These are phyloP conservation scores for Leucopsar rothschildi DNA, from an alignment of 2,113 vertebrate genomes.

Conservation along the genomic window DNA sequence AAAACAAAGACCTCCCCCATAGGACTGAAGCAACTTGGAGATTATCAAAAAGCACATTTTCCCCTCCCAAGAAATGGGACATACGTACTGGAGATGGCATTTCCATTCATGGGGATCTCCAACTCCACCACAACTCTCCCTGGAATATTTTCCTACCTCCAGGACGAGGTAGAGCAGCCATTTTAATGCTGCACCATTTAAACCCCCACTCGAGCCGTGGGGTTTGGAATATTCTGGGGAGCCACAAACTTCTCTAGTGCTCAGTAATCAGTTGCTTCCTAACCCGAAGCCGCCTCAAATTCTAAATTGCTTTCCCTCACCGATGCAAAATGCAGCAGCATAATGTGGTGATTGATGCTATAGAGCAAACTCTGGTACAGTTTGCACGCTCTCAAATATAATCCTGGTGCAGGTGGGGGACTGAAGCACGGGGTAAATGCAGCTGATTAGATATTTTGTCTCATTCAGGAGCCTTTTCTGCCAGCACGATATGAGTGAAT, in stretches of 20 bases:
- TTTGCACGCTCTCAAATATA: conserved; percentile 31
- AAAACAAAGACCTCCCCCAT: neutral
- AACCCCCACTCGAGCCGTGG: neutral
- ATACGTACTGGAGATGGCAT: neutral
- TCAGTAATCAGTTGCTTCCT: conserved; percentile 47
- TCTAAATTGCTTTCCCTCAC: conserved; percentile 35
- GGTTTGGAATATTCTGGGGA: neutral
- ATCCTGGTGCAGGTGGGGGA: conserved; percentile 64
- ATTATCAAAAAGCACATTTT: neutral
- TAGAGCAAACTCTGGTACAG: conserved; percentile 52
- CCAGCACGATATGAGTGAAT: conserved; percentile 44
- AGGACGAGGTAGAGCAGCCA: neutral
- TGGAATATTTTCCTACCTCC: neutral
- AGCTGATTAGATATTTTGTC: conserved; percentile 67
- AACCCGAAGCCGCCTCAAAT: conserved; percentile 31
- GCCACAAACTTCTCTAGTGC: conserved; percentile 27
- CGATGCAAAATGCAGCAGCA: neutral
- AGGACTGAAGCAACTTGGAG: neutral
- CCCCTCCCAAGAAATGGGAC: neutral
- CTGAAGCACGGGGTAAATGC: conserved; percentile 60
- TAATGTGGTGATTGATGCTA: conserved; percentile 60
- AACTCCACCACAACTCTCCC: neutral
- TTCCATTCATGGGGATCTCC: neutral
- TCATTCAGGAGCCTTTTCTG: conserved; percentile 66
- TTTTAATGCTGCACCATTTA: neutral